Evolutionary conservation across 2,888 invertebrate species (phyloP).

Genomic region (Gibbula magus): DNA sequence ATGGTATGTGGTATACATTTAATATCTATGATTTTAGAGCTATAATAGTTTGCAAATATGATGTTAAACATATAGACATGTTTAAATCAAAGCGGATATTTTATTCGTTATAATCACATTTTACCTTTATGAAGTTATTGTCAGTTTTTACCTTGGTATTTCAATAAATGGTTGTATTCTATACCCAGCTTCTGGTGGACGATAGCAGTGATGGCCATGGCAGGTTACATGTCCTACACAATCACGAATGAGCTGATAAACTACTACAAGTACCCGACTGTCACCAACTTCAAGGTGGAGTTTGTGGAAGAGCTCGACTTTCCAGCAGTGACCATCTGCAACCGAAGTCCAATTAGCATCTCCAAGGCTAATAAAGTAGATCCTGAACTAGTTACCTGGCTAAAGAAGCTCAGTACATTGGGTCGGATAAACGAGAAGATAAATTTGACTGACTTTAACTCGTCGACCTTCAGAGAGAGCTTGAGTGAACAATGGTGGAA

Average conservation of each 20-base stretch:
- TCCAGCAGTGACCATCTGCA: slow-evolving; percentile 24
- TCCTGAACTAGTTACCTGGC: background rate
- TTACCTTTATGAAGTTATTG: no score
- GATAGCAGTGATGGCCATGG: background rate
- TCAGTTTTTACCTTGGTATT: no score
- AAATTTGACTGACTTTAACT: background rate
- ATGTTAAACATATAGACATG: no score
- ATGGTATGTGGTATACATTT: background rate
- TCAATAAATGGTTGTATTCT: background rate
- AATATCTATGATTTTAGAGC: no score
- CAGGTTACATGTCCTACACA: background rate
- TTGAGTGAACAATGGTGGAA: background rate
- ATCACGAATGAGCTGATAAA: background rate
- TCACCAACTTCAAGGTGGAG: slow-evolving; percentile 4
- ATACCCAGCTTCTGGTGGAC: background rate
- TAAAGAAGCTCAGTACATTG: background rate
- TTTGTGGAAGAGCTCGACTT: background rate
- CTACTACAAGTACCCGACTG: slow-evolving; percentile 20
- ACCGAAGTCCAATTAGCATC: slow-evolving; percentile 18
- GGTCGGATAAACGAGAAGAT: background rate
- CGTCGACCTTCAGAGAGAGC: background rate
- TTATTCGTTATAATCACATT: no score
- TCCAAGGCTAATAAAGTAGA: background rate
- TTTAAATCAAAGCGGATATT: no score
- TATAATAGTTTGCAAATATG: no score